Evolutionary conservation across 2,797 vertebrate genomes (phyloP).

Genomic region (Aldrovandia affinis): DNA sequence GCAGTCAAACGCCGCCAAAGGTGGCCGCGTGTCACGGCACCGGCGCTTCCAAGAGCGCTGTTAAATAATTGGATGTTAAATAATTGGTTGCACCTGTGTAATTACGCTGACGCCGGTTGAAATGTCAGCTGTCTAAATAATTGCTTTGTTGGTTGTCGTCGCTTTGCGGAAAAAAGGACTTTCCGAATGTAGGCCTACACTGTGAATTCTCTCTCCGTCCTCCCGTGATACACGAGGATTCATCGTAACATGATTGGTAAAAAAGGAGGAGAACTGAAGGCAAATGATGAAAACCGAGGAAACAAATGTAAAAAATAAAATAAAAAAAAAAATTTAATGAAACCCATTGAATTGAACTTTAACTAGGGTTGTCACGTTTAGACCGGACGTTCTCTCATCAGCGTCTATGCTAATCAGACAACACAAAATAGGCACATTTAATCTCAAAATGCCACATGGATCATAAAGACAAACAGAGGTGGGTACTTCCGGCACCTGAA

Average conservation of each 20-base stretch:
- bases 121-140: constrained; percentile 38
- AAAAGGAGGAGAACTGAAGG: background rate
- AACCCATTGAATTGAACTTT: background rate
- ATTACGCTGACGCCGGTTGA: constrained; percentile 29
- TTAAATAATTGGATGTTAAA: constrained; percentile 32
- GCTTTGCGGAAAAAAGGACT: constrained; percentile 10
- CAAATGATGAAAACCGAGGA: background rate
- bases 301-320: background rate
- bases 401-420: background rate
- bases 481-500: background rate
- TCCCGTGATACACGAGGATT: background rate
- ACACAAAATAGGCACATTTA: background rate
- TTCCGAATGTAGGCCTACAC: background rate
- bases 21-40: constrained; percentile 8
- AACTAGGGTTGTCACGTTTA: background rate
- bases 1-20: constrained; percentile 30
- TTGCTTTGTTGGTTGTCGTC: constrained; percentile 20
- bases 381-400: background rate
- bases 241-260: background rate
- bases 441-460: background rate
- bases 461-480: background rate
- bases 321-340: background rate
- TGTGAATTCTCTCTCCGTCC: constrained; percentile 17
- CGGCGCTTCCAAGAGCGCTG: background rate
- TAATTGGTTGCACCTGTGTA: constrained; percentile 39